phyloP scores from a whole-genome alignment of 23 tunicate genomes.

The Clavelina lepadiformis region DNA sequence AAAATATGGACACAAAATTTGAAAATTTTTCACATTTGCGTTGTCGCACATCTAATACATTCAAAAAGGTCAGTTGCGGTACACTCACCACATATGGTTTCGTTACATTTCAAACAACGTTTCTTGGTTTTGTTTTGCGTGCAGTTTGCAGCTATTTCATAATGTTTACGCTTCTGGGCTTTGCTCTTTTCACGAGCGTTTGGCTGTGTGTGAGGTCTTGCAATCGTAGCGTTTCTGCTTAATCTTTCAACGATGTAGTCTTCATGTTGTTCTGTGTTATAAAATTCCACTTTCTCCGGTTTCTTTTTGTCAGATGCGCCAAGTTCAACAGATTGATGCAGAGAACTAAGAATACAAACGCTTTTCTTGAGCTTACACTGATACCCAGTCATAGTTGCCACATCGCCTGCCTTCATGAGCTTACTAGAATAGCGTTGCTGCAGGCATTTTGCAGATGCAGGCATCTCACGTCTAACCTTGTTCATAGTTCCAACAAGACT shows the following conservation, averaged over 20 bases:
- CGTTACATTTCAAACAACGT: conserved; percentile 25
- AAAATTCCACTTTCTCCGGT: conserved; percentile 15
- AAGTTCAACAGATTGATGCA: conserved; percentile 11
- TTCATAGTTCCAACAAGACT: conserved; percentile 12
- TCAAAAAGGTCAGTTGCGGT: conserved; percentile 14
- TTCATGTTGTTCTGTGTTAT: conserved; percentile 14
- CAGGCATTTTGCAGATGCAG: conserved; percentile 19
- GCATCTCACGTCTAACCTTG: conserved; percentile 23
- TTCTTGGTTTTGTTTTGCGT: conserved; percentile 19
- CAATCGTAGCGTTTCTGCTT: conserved; percentile 19
- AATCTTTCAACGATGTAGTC: conserved; percentile 5
- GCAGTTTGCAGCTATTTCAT: conserved; percentile 12
- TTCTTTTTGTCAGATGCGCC: conserved; percentile 15
- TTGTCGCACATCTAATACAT: conserved; percentile 12
- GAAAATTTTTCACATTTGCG: conserved; percentile 10
- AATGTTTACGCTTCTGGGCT: conserved; percentile 4
- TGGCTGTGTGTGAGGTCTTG: conserved; percentile 6
- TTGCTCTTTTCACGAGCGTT: conserved; percentile 3
- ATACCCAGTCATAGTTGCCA: conserved; percentile 10
- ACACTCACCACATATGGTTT: conserved; percentile 21
- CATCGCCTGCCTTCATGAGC: conserved; percentile 26
- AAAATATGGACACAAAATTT: conserved; percentile 18
- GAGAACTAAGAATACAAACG: conserved; percentile 18
- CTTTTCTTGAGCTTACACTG: conserved; percentile 16
- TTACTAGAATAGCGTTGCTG: conserved; percentile 19